Percentiles rank a stretch among this genome's conserved stretches.
Evolutionary conservation across 2,113 vertebrate species (phyloP).

Genomic region (Prochilodus magdalenae): DNA sequence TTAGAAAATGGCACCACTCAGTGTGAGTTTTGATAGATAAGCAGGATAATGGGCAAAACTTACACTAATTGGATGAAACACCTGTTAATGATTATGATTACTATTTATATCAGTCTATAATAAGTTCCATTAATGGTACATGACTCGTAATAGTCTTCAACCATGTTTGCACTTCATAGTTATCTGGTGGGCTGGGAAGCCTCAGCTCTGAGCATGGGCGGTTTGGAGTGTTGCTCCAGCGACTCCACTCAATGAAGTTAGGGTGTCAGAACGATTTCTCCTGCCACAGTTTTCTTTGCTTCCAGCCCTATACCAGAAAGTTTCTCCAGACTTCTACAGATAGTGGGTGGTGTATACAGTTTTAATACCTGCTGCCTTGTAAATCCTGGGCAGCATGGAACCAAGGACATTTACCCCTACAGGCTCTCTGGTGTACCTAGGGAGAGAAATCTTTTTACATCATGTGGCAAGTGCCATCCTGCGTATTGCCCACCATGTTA

Average conservation of each 20-base stretch:
- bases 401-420: not conserved
- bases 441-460: not conserved
- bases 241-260: conserved; percentile 2
- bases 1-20: no score
- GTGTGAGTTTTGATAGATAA: no score
- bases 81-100: no score
- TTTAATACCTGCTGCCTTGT: conserved; percentile 13
- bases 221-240: not conserved
- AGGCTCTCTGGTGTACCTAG: conserved; percentile 6
- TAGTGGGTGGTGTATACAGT: conserved; percentile 17
- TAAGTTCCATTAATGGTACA: no score
- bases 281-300: not conserved
- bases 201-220: no score
- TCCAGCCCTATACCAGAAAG: not conserved
- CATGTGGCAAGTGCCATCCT: not conserved
- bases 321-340: conserved; percentile 3
- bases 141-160: no score
- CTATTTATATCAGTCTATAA: no score
- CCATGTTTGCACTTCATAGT: no score
- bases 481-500: not conserved
- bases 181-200: no score
- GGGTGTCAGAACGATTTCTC: not conserved
- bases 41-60: no score
- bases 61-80: no score
- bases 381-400: conserved; percentile 16